These are phyloP conservation scores for Eugnorisma glareosa DNA, from an alignment of 2,888 invertebrate genomes.

Conservation along the genomic window DNA sequence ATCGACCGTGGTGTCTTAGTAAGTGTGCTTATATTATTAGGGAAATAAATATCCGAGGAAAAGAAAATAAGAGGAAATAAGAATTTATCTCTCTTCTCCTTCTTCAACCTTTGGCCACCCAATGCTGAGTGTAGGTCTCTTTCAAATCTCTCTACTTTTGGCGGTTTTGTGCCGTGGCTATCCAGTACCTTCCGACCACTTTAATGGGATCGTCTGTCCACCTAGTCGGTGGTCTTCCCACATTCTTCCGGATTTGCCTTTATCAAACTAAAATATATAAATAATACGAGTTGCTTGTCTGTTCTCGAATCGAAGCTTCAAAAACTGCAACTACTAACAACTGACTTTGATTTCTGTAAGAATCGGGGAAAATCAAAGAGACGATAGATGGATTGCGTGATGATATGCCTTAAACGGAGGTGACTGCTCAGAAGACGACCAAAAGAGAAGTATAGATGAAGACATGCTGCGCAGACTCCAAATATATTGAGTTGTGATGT, in stretches of 20 bases:
- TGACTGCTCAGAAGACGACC: neutral
- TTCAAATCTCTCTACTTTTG: too few relatives aligned
- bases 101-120: neutral
- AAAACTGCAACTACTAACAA: neutral
- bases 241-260: neutral
- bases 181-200: too few relatives aligned
- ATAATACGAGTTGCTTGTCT: neutral
- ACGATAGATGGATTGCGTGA: neutral
- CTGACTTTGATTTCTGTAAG: neutral
- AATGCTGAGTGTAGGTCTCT: neutral
- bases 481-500: neutral
- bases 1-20: neutral
- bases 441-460: neutral
- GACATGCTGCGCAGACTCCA: neutral
- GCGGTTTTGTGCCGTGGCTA: too few relatives aligned
- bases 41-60: neutral
- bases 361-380: neutral
- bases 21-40: conserved; percentile 2
- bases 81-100: neutral
- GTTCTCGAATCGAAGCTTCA: neutral
- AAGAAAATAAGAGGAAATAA: neutral
- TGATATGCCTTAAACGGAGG: neutral
- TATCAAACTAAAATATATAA: neutral
- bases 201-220: neutral
- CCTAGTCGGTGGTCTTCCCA: neutral